phyloP scores from a whole-genome alignment of 2,113 vertebrate genomes.

The Mobula hypostoma region DNA sequence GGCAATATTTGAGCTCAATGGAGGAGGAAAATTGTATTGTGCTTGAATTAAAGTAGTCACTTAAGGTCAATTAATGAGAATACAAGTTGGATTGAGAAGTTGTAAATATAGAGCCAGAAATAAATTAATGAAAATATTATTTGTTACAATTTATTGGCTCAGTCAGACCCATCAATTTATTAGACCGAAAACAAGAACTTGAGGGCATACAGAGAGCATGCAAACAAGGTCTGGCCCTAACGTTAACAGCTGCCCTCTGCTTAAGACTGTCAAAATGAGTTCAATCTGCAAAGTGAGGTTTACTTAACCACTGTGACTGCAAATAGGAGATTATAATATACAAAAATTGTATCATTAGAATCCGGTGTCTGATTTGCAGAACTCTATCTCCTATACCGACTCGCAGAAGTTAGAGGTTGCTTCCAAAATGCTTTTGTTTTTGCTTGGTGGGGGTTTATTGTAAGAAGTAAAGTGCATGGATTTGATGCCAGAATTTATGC shows the following conservation, averaged over 20 bases:
- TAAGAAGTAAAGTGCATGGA: neutral
- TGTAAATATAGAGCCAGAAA: neutral
- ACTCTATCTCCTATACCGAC: neutral
- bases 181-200: neutral
- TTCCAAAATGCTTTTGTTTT: neutral
- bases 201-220: neutral
- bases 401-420: neutral
- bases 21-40: neutral
- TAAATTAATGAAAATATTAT: neutral
- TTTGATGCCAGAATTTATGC: neutral
- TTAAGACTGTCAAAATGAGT: neutral
- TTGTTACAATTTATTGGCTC: neutral
- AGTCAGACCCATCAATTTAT: neutral
- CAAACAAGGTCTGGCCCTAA: neutral
- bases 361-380: neutral
- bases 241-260: neutral
- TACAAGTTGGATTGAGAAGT: neutral
- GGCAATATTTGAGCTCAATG: neutral
- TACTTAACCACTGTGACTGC: neutral
- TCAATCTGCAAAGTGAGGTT: neutral
- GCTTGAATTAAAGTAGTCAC: too few species aligned
- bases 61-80: neutral
- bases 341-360: neutral
- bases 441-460: neutral
- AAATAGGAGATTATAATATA: neutral